Percentiles rank a stretch among this genome's conserved stretches.
phyloP scores from a whole-genome alignment of 1,140 invertebrate genomes.

The Phortica variegata region DNA sequence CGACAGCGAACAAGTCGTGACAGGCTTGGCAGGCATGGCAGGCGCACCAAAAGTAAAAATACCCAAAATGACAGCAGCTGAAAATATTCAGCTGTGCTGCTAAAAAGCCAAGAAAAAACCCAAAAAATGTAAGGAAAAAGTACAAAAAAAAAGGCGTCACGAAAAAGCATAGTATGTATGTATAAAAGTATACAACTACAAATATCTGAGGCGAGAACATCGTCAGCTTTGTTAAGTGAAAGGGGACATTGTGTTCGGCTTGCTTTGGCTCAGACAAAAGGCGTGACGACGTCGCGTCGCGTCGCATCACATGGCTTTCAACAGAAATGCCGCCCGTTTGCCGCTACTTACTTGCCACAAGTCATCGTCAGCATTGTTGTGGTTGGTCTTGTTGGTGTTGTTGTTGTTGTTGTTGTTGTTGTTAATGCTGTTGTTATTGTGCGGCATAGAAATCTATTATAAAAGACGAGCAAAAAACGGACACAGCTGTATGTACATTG shows the following conservation, averaged over 20 bases:
- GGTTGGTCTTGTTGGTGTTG: too few relatives aligned
- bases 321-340: too few relatives aligned
- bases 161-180: conserved; percentile 12
- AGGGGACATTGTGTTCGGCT: conserved; percentile 15
- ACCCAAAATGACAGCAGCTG: conserved; percentile 19
- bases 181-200: too few relatives aligned
- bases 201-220: too few relatives aligned
- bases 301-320: too few relatives aligned
- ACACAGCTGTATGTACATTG: conserved; percentile 32
- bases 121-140: neutral
- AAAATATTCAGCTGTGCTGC: conserved; percentile 3
- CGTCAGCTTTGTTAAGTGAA: too few relatives aligned
- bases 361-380: too few relatives aligned
- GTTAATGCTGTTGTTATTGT: too few relatives aligned
- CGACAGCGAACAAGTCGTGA: conserved; percentile 9
- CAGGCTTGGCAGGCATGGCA: conserved; percentile 13
- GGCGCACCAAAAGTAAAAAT: conserved; percentile 30
- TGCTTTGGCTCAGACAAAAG: too few relatives aligned
- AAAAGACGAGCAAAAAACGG: conserved; percentile 25
- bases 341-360: too few relatives aligned
- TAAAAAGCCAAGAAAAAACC: conserved; percentile 5
- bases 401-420: too few relatives aligned
- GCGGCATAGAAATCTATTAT: conserved; percentile 34
- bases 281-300: too few relatives aligned
- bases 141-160: neutral